Evolutionary conservation across 2,113 vertebrate genomes (phyloP), one percentile per base, ranked within the genome.

Genomic region (Corythoichthys haematopterus): DNA sequence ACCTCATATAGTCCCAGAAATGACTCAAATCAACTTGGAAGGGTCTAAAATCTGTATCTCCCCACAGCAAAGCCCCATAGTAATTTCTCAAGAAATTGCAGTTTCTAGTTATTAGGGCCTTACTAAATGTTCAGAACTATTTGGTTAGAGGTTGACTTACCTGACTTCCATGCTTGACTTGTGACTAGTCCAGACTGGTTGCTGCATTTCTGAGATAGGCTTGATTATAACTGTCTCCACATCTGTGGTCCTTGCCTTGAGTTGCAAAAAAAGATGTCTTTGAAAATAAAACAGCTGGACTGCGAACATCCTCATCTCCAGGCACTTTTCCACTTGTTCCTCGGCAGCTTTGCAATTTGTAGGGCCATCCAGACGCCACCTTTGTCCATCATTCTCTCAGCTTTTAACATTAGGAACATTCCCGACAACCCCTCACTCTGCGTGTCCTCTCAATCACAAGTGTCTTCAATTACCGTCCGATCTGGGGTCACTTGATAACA

Each of bases 391-490:
- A 20, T 57, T 60, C 28, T 74, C 2, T 77, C 58, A 55, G 48
- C 48, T 20, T 40, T 8, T 20, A 14, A 13, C 14, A 71, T 58
- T 50, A 56, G 66, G 38, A 20, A 70, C 33, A 45, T 56, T 62
- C 46, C 69, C 38, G 66, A 46, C 37, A 37, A 51, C 38, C 36
- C 16, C 45, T 67, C 35, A 69, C 11, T 52, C 61, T 58, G 68
- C 68, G 28, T 11, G 40, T 67, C 36, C 46, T 56, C 51, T 58
- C 63, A 50, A 45, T 60, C 36, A 65, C 72, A 11, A 69, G 5
- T 69, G 45, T 52, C 56, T 90, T 86, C 71, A 55, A 83, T 90
- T 90, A 87, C 88, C 64, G 69, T 58, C 82, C 82, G 86, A 89
- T 66, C 66, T 50, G 37, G 73, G 76, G 69, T 85, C 87, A 76